Conservation (phyloP, 1,140 invertebrate genomes). For the Heliconius melpomene region DNA sequence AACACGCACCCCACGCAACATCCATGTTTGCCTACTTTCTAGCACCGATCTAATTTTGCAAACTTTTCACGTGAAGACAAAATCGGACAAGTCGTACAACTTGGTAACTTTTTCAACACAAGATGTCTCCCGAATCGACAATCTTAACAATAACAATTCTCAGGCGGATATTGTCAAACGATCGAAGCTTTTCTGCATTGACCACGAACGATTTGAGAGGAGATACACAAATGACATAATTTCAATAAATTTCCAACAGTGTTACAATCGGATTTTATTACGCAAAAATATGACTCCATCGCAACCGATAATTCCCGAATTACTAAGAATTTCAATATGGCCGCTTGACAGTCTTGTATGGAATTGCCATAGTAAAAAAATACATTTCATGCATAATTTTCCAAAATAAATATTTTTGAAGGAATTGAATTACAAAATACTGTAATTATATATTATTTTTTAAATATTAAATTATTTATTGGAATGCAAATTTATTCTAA, state of each 20-base stretch:
- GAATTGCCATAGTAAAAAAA: slow-evolving; percentile 48
- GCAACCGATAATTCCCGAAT: slow-evolving; percentile 79
- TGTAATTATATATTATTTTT: background rate
- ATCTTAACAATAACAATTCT: slow-evolving; percentile 67
- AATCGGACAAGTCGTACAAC: slow-evolving; percentile 61
- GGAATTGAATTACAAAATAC: too few species aligned
- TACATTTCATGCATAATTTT: too few species aligned
- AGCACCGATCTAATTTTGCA: slow-evolving; percentile 70
- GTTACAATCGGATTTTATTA: slow-evolving; percentile 74
- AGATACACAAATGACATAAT: slow-evolving; percentile 76
- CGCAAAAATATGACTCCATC: slow-evolving; percentile 81
- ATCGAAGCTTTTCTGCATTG: slow-evolving; percentile 75
- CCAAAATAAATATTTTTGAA: background rate
- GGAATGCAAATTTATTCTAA: background rate
- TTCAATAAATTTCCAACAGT: slow-evolving; percentile 74
- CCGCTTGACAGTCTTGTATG: slow-evolving; percentile 41
- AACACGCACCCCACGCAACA: slow-evolving; percentile 77
- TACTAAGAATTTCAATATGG: slow-evolving; percentile 78
- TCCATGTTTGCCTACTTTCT: slow-evolving; percentile 72
- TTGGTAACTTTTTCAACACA: slow-evolving; percentile 73
- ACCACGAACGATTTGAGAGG: slow-evolving; percentile 72
- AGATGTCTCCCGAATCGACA: slow-evolving; percentile 79
- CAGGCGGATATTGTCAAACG: slow-evolving; percentile 78
- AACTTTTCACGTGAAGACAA: slow-evolving; percentile 75
- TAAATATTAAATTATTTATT: background rate